Evolutionary conservation across 2,888 invertebrate genomes (phyloP).

Genomic region (Gerris lacustris): DNA sequence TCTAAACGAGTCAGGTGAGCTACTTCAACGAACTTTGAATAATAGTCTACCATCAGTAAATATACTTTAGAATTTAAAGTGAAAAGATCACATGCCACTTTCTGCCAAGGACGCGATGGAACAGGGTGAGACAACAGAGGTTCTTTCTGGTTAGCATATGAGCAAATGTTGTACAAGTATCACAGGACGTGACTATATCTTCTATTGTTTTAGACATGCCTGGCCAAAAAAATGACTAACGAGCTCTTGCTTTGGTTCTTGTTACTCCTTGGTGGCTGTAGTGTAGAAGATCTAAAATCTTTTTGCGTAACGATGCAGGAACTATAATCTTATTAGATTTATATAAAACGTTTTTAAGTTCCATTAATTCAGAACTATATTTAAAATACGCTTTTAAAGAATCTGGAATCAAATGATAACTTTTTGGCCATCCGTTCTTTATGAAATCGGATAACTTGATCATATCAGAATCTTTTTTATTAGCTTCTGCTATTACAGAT

Average conservation of each 20-base stretch:
- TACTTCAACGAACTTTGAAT: constrained; percentile 8
- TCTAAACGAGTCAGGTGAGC: neutral
- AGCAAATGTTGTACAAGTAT: constrained; percentile 5
- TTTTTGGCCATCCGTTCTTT: constrained; percentile 11
- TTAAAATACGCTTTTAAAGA: constrained; percentile 8
- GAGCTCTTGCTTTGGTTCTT: constrained; percentile 9
- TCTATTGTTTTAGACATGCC: constrained; percentile 3
- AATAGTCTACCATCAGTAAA: constrained; percentile 10
- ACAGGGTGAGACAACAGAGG: neutral
- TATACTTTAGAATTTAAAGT: neutral
- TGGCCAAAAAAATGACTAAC: constrained; percentile 9
- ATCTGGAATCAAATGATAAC: constrained; percentile 1
- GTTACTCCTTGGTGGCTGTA: neutral
- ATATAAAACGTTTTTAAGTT: neutral
- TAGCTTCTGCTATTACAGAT: neutral
- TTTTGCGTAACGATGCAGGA: neutral
- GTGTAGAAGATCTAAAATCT: neutral
- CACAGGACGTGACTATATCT: constrained; percentile 4
- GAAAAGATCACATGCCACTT: neutral
- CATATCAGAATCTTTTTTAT: constrained; percentile 9
- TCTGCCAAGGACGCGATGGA: neutral
- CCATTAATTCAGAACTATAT: neutral
- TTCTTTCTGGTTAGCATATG: constrained; percentile 3
- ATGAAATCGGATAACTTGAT: too few species aligned
- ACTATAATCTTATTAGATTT: constrained; percentile 5